Percentiles rank a stretch among this genome's conserved stretches.
Conservation (phyloP, 2,888 invertebrate species). For the Apomyelois bistriatella region DNA sequence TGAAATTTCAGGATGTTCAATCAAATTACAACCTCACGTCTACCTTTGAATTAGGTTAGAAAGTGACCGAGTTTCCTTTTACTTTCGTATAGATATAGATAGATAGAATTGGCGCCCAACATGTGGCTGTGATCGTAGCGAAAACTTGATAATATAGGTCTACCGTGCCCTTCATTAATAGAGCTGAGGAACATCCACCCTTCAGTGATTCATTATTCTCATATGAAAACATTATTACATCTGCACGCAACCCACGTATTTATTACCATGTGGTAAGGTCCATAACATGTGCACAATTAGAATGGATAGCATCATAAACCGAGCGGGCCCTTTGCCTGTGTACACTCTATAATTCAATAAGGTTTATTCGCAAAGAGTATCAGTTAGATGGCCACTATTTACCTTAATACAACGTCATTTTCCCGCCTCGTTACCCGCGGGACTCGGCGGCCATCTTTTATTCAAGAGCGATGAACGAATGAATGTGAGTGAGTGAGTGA, state of each 20-base stretch:
- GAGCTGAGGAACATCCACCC: neutral
- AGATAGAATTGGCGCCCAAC: conserved; percentile 12
- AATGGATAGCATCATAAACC: conserved; percentile 8
- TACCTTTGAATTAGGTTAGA: too few species aligned
- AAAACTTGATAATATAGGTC: neutral
- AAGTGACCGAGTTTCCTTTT: too few species aligned
- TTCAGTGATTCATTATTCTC: conserved; percentile 1
- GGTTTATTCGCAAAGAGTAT: conserved; percentile 22
- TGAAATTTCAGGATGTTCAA: too few species aligned
- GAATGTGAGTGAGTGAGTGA: conserved; percentile 40
- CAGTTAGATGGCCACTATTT: conserved; percentile 38
- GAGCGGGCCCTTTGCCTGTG: neutral
- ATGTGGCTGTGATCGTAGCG: neutral
- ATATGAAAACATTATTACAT: neutral
- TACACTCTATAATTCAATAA: conserved; percentile 17
- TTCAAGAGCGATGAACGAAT: conserved; percentile 55
- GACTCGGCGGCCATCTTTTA: conserved; percentile 49
- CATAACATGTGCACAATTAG: conserved; percentile 6
- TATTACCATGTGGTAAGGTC: conserved; percentile 2
- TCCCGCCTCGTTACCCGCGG: conserved; percentile 44
- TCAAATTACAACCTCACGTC: too few species aligned
- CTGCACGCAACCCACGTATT: conserved; percentile 7
- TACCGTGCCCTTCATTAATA: neutral
- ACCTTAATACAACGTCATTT: conserved; percentile 44
- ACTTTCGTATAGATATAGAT: too few species aligned